Conservation (phyloP, 2,113 vertebrate genomes). For the Lethenteron reissneri region DNA sequence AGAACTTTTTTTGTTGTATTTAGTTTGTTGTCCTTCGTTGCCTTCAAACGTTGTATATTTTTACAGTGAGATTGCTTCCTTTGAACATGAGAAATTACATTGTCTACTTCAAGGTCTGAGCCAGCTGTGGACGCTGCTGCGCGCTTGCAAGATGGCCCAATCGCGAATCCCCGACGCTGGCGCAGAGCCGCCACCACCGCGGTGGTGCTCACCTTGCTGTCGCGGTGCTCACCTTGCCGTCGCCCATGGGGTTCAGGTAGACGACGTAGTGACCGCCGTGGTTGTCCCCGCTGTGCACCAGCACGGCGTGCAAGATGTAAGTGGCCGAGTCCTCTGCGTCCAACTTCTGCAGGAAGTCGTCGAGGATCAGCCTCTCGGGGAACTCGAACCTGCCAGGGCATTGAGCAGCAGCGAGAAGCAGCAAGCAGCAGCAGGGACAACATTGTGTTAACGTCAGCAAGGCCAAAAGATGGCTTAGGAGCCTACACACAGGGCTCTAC, state of each 20-base stretch:
- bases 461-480: background rate
- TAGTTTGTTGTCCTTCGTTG: too few relatives aligned
- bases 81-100: too few relatives aligned
- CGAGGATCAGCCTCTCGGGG: conserved; percentile 80
- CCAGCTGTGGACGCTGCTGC: too few relatives aligned
- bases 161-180: too few relatives aligned
- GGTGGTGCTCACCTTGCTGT: background rate
- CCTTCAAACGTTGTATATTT: too few relatives aligned
- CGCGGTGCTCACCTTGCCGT: conserved; percentile 77
- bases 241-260: conserved; percentile 94
- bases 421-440: background rate
- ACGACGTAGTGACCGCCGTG: conserved; percentile 97
- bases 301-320: conserved; percentile 87
- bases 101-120: too few relatives aligned
- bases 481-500: too few relatives aligned
- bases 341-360: conserved; percentile 94
- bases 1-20: too few relatives aligned
- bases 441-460: background rate
- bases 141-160: too few relatives aligned
- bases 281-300: conserved; percentile 97
- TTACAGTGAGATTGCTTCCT: too few relatives aligned
- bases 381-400: conserved; percentile 62
- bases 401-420: too few relatives aligned
- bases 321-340: conserved; percentile 92
- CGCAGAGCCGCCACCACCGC: too few relatives aligned